Evolutionary conservation across 2,797 vertebrate species (phyloP), one percentile per base, ranked within the genome.

Genomic region (Acomys russatus): DNA sequence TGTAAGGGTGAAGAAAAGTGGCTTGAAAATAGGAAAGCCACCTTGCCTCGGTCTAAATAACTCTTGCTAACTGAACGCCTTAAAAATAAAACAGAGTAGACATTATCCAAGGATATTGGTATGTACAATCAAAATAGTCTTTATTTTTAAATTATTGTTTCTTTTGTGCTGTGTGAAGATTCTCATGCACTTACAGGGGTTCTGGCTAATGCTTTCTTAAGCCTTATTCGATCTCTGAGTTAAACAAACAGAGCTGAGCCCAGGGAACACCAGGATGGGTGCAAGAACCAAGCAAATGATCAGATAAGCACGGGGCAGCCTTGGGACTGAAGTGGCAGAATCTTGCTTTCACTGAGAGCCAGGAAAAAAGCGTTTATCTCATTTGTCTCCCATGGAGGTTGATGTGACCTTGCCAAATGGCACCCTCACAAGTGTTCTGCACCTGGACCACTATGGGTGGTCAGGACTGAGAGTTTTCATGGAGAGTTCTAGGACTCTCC

Each of bases 91-190:
- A 96, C 49, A 71, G 22, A 61, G 82, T 93, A 96, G 95, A 97
- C 94, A 74, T 96, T 94, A 97, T 76, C 78, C 66, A 97, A 94
- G 87, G 56, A 77, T 94, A 94, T 38, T 95, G 92, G 96, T 91
- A 96, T 97, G 95, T 88, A 56, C 56, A 95, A 89, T 96, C 92
- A 96, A 97, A 97, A 96, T 96, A 96, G 83, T 95, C 86, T 95
- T 94, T 94, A 84, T 94, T 97, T 95, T 94, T 49, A 94, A 96
- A 79, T 96, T 96, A 94, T 93, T 93, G 93, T 93, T 96, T 96
- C 64, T 92, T 95, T 88, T 87, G 74, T 91, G 51, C 90, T 51
- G 90, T 56, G 73, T 77, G 61, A 88, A 94, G 90, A 94, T 96
- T 96, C 95, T 96, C 88, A 80, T 68, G 71, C 76, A 71, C 90